Conservation (phyloP, 2,797 vertebrate species). For the Artibeus jamaicensis region DNA sequence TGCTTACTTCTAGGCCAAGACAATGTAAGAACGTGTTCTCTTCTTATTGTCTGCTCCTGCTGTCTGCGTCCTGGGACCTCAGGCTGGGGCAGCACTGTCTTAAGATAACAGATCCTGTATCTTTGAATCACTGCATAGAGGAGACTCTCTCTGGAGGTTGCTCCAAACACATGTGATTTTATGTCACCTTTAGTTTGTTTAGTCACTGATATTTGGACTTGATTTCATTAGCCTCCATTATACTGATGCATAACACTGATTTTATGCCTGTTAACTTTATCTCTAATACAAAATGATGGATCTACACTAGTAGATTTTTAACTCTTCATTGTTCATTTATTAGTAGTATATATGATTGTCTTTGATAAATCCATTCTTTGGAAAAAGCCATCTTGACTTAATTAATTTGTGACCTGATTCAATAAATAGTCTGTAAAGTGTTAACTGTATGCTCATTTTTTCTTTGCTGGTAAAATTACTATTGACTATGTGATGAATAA, state of each 20-base stretch:
- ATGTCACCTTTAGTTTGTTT: neutral
- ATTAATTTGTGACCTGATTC: neutral
- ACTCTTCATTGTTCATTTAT: neutral
- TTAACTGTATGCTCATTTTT: neutral
- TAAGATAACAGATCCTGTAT: neutral
- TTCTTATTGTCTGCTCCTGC: fast-evolving
- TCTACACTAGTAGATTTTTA: neutral
- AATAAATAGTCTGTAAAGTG: neutral
- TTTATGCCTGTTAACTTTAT: neutral
- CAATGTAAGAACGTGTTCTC: fast-evolving
- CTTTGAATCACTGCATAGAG: neutral
- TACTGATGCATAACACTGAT: neutral
- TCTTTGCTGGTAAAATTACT: neutral
- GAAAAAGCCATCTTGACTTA: neutral
- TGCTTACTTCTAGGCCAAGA: neutral
- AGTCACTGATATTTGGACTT: neutral
- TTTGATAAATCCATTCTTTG: neutral
- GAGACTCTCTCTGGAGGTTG: neutral
- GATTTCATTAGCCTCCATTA: neutral
- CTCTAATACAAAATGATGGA: neutral
- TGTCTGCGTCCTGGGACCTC: neutral
- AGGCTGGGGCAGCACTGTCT: neutral
- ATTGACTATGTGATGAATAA: neutral
- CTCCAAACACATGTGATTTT: neutral
- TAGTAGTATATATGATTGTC: neutral